Evolutionary conservation across 2,797 vertebrate genomes (phyloP).

Genomic region (Sitta carolinensis): DNA sequence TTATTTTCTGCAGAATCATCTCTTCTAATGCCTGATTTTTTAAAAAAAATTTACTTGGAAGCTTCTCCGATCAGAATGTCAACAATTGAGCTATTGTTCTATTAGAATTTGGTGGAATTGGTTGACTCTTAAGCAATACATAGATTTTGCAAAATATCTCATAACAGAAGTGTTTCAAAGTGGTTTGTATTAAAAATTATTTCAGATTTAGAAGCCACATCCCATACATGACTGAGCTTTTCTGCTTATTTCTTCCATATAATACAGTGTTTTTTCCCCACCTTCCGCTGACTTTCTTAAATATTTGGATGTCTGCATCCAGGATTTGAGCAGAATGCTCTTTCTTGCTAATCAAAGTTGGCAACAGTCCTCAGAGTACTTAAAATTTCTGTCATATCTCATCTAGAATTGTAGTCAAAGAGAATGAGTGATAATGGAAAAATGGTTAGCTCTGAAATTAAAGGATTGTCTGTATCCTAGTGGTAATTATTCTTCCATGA

Average conservation of each 20-base stretch:
- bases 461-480: not conserved
- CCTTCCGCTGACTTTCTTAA: not conserved
- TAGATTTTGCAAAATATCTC: not conserved
- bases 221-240: not conserved
- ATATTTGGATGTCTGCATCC: not conserved
- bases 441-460: not conserved
- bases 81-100: not conserved
- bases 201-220: not conserved
- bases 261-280: not conserved
- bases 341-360: not conserved
- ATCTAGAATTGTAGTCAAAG: not conserved
- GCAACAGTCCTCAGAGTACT: not conserved
- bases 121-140: not conserved
- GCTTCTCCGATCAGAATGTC: not conserved
- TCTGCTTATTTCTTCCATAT: not conserved
- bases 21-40: not conserved
- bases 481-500: not conserved
- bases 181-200: not conserved
- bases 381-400: not conserved
- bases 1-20: not conserved
- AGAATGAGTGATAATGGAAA: not conserved
- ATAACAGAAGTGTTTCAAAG: not conserved
- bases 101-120: not conserved
- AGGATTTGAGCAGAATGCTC: not conserved
- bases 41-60: not conserved